These are phyloP conservation scores for Daboia siamensis DNA, from an alignment of 2,113 vertebrate species.

Conservation along the genomic window DNA sequence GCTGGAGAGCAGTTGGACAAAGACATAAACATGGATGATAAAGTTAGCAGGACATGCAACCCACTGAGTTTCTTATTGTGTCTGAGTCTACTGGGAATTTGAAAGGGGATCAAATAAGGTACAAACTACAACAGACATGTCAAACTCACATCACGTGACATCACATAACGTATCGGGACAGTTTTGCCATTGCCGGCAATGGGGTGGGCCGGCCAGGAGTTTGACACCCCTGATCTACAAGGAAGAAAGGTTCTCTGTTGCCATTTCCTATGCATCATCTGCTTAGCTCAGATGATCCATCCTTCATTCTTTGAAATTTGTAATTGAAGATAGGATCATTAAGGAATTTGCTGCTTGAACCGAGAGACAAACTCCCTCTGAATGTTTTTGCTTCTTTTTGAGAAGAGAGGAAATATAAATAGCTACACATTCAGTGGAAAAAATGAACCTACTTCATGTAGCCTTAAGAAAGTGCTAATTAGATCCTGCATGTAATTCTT, in stretches of 20 bases:
- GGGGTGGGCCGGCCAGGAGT: too few species aligned
- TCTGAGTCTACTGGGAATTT: neutral
- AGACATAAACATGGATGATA: neutral
- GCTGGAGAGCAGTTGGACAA: neutral
- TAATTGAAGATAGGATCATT: neutral
- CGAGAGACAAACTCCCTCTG: neutral
- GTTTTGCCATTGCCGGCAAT: too few species aligned
- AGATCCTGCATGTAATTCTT: neutral
- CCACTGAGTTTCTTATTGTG: neutral
- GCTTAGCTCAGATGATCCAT: neutral
- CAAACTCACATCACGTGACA: too few species aligned
- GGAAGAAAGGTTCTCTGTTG: too few species aligned
- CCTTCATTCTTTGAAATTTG: neutral
- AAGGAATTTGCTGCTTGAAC: neutral
- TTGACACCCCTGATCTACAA: neutral
- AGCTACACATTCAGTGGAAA: neutral
- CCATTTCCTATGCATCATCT: neutral
- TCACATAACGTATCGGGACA: too few species aligned
- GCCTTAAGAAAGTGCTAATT: neutral
- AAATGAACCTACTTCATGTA: neutral
- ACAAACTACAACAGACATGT: neutral
- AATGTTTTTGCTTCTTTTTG: too few species aligned
- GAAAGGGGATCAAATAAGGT: neutral
- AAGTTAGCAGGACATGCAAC: neutral
- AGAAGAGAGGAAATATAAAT: neutral